Conservation (phyloP, 2,797 vertebrate species). For the Coreius guichenoti region DNA sequence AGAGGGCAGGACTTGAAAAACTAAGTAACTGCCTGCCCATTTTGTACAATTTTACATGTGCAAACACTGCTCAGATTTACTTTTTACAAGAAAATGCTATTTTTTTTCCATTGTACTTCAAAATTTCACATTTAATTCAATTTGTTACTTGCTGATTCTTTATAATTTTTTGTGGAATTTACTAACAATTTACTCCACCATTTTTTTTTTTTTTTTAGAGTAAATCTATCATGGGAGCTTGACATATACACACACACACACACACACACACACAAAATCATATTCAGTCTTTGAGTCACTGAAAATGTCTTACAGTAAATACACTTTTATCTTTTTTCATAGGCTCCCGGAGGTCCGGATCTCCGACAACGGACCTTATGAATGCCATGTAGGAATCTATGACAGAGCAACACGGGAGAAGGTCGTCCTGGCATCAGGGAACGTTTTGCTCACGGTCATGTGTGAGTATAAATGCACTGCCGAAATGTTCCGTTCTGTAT, state of each 20-base stretch:
- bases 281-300: conserved; percentile 9
- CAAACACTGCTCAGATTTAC: not conserved
- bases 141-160: not conserved
- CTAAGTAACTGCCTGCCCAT: not conserved
- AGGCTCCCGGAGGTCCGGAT: conserved; percentile 96
- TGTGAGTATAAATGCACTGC: conserved; percentile 81
- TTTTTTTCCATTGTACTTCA: not conserved
- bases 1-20: not conserved
- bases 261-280: not conserved
- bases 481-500: not conserved
- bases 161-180: not conserved
- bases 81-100: not conserved
- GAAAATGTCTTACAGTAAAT: conserved; percentile 1
- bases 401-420: conserved; percentile 94
- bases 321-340: conserved; percentile 50
- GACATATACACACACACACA: not conserved
- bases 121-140: not conserved
- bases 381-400: conserved; percentile 98
- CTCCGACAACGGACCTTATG: conserved; percentile 95
- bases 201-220: not conserved
- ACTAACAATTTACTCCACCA: no score
- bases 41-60: no score
- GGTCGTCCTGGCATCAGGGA: conserved; percentile 93
- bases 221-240: not conserved
- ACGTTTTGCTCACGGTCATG: conserved; percentile 96